Base-by-base conservation (phyloP, 1,140 invertebrate species). In the Sipha flava region DNA sequence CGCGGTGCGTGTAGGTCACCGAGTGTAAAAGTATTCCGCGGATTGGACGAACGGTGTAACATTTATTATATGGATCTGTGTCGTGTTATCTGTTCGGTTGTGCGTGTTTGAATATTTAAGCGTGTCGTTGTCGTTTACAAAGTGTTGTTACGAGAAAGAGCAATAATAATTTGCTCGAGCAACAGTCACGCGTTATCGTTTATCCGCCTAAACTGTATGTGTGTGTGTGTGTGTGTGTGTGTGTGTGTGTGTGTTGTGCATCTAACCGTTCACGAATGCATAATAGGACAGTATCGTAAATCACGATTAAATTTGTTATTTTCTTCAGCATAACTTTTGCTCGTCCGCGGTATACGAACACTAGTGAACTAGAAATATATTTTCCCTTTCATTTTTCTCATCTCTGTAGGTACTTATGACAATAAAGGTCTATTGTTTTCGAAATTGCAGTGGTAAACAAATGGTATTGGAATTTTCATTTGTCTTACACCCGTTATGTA, bases 151-250 rank as follows among this genome's bases (percentile, higher is more conserved):
- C 59, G 62, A 40, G n/a, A n/a, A n/a, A 66, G 34, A 66, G 40
- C 62, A 66, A 66, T 66, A 66, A 66, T 10, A 40, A 66, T 66
- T 66, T 66, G 34, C 34, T 40, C 34, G 9, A 49, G 23, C 16
- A 45, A 45, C 2, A 72, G 68, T 72, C 68, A 72, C 68, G 68
- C 43, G 47, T 72, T 47, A 49, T 31, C 40, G 66, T 70, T 70
- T 70, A 70, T 45, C 66, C 23, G 23, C 40, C 12, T 9, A 70
- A 43, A 16, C 7, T 45, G 21, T 45, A 2, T 21, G 12, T 40
- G 12, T 57, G 21, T 12, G n/a, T n/a, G 21, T 37, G 14, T 34
- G 34, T n/a, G 29, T 29, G 29, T 34, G 34, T 37, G 1, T 64
- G 18, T 45, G 43, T 16, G 43, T 45, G 18, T 59, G 31, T 59